Conservation (phyloP, 2,888 invertebrate genomes). For the Xanthorhoe designata region DNA sequence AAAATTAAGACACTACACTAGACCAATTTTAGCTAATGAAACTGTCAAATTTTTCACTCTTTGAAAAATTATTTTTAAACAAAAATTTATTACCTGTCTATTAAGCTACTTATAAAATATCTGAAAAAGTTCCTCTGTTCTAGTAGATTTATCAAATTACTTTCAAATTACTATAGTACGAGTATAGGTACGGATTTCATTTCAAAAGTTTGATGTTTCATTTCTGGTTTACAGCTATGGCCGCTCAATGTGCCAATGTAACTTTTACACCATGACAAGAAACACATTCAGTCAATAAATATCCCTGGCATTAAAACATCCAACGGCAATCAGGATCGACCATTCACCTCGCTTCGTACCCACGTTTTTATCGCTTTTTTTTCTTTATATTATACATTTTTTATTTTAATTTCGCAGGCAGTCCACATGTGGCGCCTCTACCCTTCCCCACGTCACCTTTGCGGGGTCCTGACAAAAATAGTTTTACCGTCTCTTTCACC, state of each 20-base stretch:
- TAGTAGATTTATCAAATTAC: no score
- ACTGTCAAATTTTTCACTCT: no score
- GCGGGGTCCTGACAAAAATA: slow-evolving; percentile 40
- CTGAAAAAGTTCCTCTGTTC: no score
- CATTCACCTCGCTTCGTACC: slow-evolving; percentile 63
- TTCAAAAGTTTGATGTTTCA: no score
- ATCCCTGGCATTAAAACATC: slow-evolving; percentile 2
- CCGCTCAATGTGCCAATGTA: neutral
- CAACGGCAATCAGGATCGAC: slow-evolving; percentile 41
- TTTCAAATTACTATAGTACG: no score
- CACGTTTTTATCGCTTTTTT: slow-evolving; percentile 50
- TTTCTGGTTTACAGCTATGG: neutral
- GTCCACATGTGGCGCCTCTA: slow-evolving; percentile 73
- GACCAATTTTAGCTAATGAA: no score
- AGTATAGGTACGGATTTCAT: no score
- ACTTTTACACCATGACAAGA: neutral
- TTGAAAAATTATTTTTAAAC: no score
- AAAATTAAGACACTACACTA: no score
- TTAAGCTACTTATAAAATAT: no score
- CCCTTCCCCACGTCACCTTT: slow-evolving; percentile 64
- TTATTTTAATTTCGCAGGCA: slow-evolving; percentile 69
- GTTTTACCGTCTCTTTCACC: slow-evolving; percentile 8
- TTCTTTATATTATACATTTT: slow-evolving; percentile 59
- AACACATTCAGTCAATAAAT: neutral
- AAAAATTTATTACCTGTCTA: no score